Base-by-base conservation (phyloP, 2,888 invertebrate genomes). In the Eudemis profundana region DNA sequence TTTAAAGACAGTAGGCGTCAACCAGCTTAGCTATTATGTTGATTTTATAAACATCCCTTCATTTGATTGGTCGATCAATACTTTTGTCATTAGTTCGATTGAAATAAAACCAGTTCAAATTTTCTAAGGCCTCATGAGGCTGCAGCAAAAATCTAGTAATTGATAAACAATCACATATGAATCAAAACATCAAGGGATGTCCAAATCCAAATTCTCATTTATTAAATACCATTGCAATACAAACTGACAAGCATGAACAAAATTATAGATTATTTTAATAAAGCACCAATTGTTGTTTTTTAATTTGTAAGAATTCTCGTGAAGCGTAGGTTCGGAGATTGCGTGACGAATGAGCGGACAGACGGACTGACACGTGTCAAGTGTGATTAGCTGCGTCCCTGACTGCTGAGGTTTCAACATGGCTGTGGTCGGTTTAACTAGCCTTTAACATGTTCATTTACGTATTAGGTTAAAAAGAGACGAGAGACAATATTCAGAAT, bases 271-370 rank as follows among this genome's bases (percentile, higher is more conserved):
- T 42, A 56, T 56, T 56, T 44, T 56, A 56, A 56, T 56, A 56
- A 56, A 44, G 27, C 42, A 44, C 42, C 56, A 56, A 56, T 56
- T 56, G 56, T 56, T 56, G 56, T 29, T 56, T 56, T 56, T 29
- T 56, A 56, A 50, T 51, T 50, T 61, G 46, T 33, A 19, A 36
- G 46, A 51, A 51, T 29, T 42, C 40, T 51, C 51, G 27, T 33
- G 44, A 14, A 33, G 44, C 51, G 44, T 12, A 19, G 50, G 42
- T 56, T 56, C 36, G 57, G 57, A 46, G 38, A 33, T 60, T 40
- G 64, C 64, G 64, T 59, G 64, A 44, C 64, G 57, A 64, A 64
- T 64, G 64, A 4, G 15, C 42, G 56, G 61, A 64, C 64, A 59
- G 38, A 49, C 63, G 17, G 14, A 64, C 57, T 44, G 64, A 64